A percentile compares a stretch with the other conserved stretches of the same genome.
These are phyloP conservation scores for Leptinotarsa haldemani DNA, from an alignment of 2,888 invertebrate genomes.

Conservation along the genomic window DNA sequence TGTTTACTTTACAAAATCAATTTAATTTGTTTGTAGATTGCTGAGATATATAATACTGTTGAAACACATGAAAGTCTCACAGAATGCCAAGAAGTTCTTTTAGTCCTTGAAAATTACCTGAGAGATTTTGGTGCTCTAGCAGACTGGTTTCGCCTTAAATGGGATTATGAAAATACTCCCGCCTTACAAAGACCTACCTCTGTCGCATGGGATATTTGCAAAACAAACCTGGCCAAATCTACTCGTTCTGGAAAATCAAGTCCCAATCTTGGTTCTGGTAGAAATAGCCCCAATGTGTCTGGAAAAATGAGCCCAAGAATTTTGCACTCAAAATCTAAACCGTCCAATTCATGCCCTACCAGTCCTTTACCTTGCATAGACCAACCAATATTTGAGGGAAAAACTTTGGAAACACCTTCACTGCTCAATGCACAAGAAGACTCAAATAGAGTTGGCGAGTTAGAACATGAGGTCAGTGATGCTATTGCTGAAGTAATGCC, in stretches of 20 bases:
- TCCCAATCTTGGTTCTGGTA: conserved; percentile 69
- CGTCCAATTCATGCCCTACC: conserved; percentile 59
- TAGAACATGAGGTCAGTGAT: conserved; percentile 9
- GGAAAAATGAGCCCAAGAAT: conserved; percentile 74
- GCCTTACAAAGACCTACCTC: conserved; percentile 87
- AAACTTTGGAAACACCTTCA: conserved; percentile 41
- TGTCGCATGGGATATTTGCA: conserved; percentile 95
- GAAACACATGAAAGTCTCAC: conserved; percentile 93
- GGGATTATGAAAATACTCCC: conserved; percentile 92
- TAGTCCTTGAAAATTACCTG: conserved; percentile 94
- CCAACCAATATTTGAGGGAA: conserved; percentile 63
- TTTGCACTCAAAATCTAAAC: conserved; percentile 62
- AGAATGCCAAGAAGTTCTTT: conserved; percentile 95
- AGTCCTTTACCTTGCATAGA: conserved; percentile 66
- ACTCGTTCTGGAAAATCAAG: conserved; percentile 65
- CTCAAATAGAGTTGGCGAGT: conserved; percentile 12
- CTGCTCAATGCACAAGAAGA: not conserved
- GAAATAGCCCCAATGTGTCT: conserved; percentile 71
- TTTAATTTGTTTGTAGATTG: conserved; percentile 69
- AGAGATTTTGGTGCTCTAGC: conserved; percentile 94
- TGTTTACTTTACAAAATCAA: conserved; percentile 3
- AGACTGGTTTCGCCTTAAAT: conserved; percentile 93
- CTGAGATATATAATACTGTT: conserved; percentile 96
- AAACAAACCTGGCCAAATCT: conserved; percentile 72
- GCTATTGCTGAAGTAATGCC: not conserved